Base-by-base conservation (phyloP, 2,113 vertebrate genomes). In the Clarias gariepinus region DNA sequence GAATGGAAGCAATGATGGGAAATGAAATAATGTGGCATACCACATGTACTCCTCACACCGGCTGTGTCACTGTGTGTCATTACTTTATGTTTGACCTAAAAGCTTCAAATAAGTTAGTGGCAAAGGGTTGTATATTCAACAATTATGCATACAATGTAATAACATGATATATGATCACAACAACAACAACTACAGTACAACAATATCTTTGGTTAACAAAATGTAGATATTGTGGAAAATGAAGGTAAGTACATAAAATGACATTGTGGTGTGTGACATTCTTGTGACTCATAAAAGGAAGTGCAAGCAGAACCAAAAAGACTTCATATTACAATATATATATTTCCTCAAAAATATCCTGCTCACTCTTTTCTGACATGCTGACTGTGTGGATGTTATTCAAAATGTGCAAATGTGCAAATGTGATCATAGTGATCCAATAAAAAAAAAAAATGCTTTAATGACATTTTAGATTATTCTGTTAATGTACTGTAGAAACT, bases 271-370 rank as follows among this genome's bases (percentile, higher is more conserved):
- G 28, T 36, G 80, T 77, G 28, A 76, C 58, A 82, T 73, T 74
- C 68, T 58, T 83, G 82, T 87, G 80, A 87, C 28, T 87, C 80
- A 82, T 66, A 63, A 82, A 82, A 82, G 86, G 69, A 86, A 86
- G 79, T 77, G 58, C 25, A 82, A 87, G 71, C 58, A 76, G 69
- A 76, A 87, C 57, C 60, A 76, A 76, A 61, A 86, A 16, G 41
- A 69, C 30, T 52, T 86, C 57, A 53, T 86, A n/a, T 58, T 63
- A 73, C 23, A 55, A 60, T 47, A 47, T 47, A 47, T 47, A 61
- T 76, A 52, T 60, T 81, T 85, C 47, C 61, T 85, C 19, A 79
- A 58, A 47, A 85, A 53, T 73, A 5, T 53, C 79, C 52, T 47
- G 47, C 47, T 30, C 33, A 13, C 11, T 68, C 28, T 58, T 74